Conservation (phyloP, 2,113 vertebrate genomes). For the Hiodon alosoides region DNA sequence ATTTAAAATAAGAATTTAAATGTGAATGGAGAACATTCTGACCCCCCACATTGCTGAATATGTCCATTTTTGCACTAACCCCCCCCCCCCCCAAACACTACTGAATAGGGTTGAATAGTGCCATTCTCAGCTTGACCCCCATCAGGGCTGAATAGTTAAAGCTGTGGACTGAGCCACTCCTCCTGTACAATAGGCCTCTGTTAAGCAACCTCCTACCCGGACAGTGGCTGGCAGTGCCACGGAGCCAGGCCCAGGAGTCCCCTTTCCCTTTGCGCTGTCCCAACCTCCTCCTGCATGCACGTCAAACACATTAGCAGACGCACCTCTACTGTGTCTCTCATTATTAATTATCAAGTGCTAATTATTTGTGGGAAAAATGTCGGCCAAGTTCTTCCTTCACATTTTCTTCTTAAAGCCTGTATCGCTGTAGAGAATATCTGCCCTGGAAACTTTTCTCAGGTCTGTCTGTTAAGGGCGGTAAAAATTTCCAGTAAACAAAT, state of each 20-base stretch:
- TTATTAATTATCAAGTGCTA: too few species aligned
- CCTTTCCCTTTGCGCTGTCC: background rate
- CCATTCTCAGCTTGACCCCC: conserved; percentile 12
- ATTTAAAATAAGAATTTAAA: too few species aligned
- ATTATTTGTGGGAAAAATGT: too few species aligned
- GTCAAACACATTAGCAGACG: background rate
- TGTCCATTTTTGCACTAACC: background rate
- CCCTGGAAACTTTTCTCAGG: background rate
- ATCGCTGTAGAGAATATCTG: background rate
- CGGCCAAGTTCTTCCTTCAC: too few species aligned
- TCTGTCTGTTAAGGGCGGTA: background rate
- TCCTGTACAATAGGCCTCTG: conserved; percentile 10
- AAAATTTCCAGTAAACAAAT: background rate
- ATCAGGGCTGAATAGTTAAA: conserved; percentile 9
- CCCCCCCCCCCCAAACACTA: background rate
- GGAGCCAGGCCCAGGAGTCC: background rate
- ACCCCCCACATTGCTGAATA: too few species aligned
- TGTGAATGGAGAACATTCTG: too few species aligned
- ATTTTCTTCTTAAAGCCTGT: background rate
- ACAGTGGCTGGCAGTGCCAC: conserved; percentile 14
- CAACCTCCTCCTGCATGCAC: background rate
- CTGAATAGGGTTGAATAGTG: background rate
- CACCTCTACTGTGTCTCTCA: background rate
- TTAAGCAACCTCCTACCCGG: background rate
- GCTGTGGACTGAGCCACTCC: background rate